Evolutionary conservation across 2,113 vertebrate genomes (phyloP).

Genomic region (Cyphomyrus discorhynchus): DNA sequence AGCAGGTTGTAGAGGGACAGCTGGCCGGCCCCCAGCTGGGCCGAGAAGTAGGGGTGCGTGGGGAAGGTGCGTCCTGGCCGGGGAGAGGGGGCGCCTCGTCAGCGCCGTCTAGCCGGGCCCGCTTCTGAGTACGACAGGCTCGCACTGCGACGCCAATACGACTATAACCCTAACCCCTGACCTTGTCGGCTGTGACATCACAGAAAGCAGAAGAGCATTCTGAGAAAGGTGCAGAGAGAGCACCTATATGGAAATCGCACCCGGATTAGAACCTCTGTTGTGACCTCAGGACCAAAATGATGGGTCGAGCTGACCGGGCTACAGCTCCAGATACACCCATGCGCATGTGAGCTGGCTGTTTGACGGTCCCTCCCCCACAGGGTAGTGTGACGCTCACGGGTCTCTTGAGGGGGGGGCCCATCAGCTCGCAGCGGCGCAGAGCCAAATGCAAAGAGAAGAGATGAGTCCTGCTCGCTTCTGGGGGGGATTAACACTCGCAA

Average conservation of each 20-base stretch:
- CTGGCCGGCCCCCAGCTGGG: conserved; percentile 88
- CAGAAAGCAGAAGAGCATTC: background rate
- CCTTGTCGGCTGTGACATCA: background rate
- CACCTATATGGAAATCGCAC: background rate
- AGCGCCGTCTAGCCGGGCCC: background rate
- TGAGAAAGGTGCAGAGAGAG: background rate
- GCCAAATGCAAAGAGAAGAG: background rate
- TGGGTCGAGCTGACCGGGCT: background rate
- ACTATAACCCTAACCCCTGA: background rate
- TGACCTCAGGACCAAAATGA: too few relatives aligned
- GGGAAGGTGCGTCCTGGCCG: conserved; percentile 87
- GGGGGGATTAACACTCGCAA: background rate
- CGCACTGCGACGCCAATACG: background rate
- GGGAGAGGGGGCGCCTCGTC: conserved; percentile 11
- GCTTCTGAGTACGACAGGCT: background rate
- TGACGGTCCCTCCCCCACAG: background rate
- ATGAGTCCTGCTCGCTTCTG: background rate
- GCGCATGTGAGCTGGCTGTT: background rate
- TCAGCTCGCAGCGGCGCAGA: background rate
- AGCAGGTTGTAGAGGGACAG: conserved; percentile 93
- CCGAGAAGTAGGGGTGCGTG: conserved; percentile 90
- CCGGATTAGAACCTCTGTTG: background rate
- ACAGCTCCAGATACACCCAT: background rate
- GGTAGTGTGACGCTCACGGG: background rate
- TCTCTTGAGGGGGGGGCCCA: background rate